These are phyloP conservation scores for Valencia hispanica DNA, from an alignment of 2,797 vertebrate species.

Conservation along the genomic window DNA sequence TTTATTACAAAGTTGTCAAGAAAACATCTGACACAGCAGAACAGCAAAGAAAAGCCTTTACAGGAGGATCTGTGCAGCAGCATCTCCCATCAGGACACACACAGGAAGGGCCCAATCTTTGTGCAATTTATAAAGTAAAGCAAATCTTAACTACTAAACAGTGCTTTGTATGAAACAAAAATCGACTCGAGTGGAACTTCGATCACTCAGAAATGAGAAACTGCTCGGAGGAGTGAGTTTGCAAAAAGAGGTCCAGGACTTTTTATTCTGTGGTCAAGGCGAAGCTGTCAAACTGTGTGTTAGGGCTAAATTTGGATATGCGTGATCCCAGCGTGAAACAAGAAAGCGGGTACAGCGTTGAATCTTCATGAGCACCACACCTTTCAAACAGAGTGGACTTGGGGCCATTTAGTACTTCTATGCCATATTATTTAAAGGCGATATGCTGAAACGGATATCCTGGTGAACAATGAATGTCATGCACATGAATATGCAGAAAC, in stretches of 20 bases:
- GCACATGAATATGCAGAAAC: slow-evolving; percentile 17
- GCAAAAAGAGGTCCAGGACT: not conserved
- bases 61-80: slow-evolving; percentile 12
- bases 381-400: not conserved
- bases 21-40: not conserved
- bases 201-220: not conserved
- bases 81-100: slow-evolving; percentile 18
- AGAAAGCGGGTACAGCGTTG: slow-evolving; percentile 10
- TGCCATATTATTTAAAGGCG: not conserved
- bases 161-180: slow-evolving; percentile 10
- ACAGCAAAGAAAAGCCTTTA: not conserved
- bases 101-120: slow-evolving; percentile 22
- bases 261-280: slow-evolving; percentile 7
- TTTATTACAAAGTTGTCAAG: not conserved
- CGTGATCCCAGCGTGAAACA: not conserved
- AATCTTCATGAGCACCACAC: not conserved
- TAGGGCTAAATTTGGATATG: slow-evolving; percentile 1
- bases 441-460: not conserved
- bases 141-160: slow-evolving; percentile 1
- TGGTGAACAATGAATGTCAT: slow-evolving; percentile 14
- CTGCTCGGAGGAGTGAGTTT: not conserved
- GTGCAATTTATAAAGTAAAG: not conserved
- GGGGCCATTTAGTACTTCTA: not conserved
- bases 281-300: not conserved
- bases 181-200: slow-evolving; percentile 9